Evolutionary conservation across 92 coral and sea anemone genomes (phyloP), one percentile per base, ranked within the genome.

Genomic region (Epizoanthus ramosus): DNA sequence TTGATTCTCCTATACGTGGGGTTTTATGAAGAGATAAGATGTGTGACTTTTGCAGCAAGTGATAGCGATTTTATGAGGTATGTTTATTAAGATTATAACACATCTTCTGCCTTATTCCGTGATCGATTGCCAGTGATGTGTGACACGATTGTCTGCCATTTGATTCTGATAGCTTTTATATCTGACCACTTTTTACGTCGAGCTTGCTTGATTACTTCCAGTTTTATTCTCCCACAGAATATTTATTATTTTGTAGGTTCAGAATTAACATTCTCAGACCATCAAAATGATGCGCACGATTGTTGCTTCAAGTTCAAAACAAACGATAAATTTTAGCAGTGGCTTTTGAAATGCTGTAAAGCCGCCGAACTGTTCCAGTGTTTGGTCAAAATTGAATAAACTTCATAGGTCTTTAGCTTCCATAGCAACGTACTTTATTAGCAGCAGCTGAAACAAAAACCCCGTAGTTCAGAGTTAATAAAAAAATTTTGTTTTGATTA

Each of bases 81-180:
- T 56, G 70, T 25, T 61, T 77, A 60, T 77, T 61, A 71, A 43
- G 82, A 47, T 77, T 77, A 41, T 57, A 60, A 60, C 81, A 60
- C 54, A 57, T 57, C 80, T 39, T 60, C 13, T 63, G 35, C 54
- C 70, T 76, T 77, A 57, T 77, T 77, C 70, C 82, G 82, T 77
- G 82, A 63, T 77, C 71, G 69, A 77, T 77, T 39, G 39, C 82
- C 33, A 77, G 0, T 61, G 82, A 77, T 77, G 71, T 77, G 82
- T 77, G 82, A 77, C 82, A 69, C 14, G 71, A 57, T 61, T 77
- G 82, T 77, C 57, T 77, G 71, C 57, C 57, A 35, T 21, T 18
- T 23, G 22, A 61, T 77, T 77, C 82, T 77, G 50, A 61, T 39
- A 60, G 22, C 47, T 41, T 59, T 77, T 39, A 13, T 13, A 50